Percentiles rank a stretch among this genome's conserved stretches.
Evolutionary conservation across 2,888 invertebrate species (phyloP).

Genomic region (Troides oblongomaculatus): DNA sequence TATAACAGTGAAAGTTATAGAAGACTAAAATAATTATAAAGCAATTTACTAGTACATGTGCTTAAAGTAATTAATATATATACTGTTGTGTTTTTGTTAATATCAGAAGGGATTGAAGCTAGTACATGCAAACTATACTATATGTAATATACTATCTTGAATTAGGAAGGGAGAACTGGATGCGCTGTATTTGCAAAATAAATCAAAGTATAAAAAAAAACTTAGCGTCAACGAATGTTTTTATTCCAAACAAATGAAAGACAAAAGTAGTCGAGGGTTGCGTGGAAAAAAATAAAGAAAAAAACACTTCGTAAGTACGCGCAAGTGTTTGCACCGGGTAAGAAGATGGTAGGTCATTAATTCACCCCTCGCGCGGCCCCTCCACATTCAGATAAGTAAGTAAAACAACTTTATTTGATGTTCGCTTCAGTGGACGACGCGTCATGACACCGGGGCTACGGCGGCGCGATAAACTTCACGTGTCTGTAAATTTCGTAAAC

Average conservation of each 20-base stretch:
- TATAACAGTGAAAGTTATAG: too few relatives aligned
- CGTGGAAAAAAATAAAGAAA: constrained; percentile 42
- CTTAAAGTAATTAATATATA: too few relatives aligned
- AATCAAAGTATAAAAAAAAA: constrained; percentile 31
- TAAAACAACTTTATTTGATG: constrained; percentile 79
- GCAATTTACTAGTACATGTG: too few relatives aligned
- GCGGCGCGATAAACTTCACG: constrained; percentile 35
- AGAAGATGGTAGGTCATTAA: constrained; percentile 61
- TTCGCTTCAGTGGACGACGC: constrained; percentile 57
- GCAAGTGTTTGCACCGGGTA: constrained; percentile 47
- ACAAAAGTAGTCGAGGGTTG: constrained; percentile 51
- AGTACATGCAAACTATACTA: too few relatives aligned
- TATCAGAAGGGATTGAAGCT: too few relatives aligned
- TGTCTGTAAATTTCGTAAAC: constrained; percentile 44
- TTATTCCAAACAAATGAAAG: constrained; percentile 58
- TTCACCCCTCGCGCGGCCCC: constrained; percentile 65
- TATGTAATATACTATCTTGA: not conserved
- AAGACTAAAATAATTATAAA: too few relatives aligned
- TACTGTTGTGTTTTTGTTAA: too few relatives aligned
- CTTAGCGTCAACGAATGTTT: constrained; percentile 44
- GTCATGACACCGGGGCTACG: constrained; percentile 53
- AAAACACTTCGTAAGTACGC: constrained; percentile 49
- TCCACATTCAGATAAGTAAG: constrained; percentile 68
- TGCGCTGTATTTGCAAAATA: constrained; percentile 19
- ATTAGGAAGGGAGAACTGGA: not conserved